phyloP scores from a whole-genome alignment of 2,113 vertebrate species.

The Chlorodrepanis virens region DNA sequence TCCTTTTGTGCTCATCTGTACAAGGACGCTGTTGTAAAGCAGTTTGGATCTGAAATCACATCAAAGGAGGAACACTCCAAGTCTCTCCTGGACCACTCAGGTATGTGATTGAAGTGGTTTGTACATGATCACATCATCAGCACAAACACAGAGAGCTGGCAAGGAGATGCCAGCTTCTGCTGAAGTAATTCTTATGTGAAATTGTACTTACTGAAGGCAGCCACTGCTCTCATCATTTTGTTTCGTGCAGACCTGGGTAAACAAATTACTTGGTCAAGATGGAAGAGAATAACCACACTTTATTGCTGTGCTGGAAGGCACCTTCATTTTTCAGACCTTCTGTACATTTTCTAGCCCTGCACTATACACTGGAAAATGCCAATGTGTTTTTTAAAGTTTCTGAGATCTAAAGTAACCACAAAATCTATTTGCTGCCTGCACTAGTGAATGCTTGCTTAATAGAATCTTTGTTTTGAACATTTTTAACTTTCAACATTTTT shows the following conservation, averaged over 20 bases:
- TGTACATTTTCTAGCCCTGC: not conserved
- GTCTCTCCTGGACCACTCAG: not conserved
- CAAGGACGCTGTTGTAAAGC: not conserved
- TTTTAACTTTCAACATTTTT: not conserved
- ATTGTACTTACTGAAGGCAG: slow-evolving; percentile 88
- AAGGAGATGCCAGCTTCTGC: not conserved
- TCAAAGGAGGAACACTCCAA: not conserved
- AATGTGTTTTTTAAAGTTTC: not conserved
- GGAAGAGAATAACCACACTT: not conserved
- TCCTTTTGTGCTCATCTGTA: not conserved
- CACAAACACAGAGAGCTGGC: not conserved
- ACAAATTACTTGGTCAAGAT: not conserved
- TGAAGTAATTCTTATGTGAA: not conserved
- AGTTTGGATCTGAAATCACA: not conserved
- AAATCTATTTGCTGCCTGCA: not conserved
- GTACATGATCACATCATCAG: not conserved
- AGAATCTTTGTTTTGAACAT: not conserved
- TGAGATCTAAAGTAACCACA: not conserved
- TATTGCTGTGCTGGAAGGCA: not conserved
- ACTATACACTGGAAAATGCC: not conserved
- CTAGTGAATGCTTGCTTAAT: not conserved
- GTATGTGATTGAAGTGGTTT: not conserved
- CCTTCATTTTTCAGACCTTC: not conserved
- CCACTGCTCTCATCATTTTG: slow-evolving; percentile 78
- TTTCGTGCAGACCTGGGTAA: slow-evolving; percentile 72